These are phyloP conservation scores for Lochmaea capreae DNA, from an alignment of 2,888 invertebrate genomes.

Conservation along the genomic window DNA sequence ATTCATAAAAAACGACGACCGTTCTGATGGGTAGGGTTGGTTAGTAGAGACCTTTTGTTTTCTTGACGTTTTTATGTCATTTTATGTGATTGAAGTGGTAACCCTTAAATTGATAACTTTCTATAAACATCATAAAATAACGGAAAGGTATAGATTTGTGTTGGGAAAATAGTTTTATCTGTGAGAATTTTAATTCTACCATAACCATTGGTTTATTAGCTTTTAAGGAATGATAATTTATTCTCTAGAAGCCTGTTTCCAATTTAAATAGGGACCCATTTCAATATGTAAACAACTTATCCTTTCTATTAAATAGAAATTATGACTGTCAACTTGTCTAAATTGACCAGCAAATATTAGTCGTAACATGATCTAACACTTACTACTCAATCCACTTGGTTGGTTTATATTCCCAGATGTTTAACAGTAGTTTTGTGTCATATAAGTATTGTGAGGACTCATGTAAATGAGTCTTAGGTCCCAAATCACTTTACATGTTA, in stretches of 20 bases:
- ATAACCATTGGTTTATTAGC: neutral
- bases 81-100: conserved; percentile 54
- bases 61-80: conserved; percentile 55
- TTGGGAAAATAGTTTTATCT: conserved; percentile 6
- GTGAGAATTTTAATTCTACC: neutral
- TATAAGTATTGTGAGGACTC: conserved; percentile 45
- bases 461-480: conserved; percentile 2
- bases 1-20: conserved; percentile 42
- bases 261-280: neutral
- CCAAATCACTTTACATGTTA: neutral
- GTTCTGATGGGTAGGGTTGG: conserved; percentile 39
- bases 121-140: conserved; percentile 49
- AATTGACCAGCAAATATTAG: conserved; percentile 48
- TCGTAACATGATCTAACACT: conserved; percentile 53
- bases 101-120: conserved; percentile 53
- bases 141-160: conserved; percentile 25
- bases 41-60: conserved; percentile 51
- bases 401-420: conserved; percentile 49
- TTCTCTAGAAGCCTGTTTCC: neutral
- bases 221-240: neutral
- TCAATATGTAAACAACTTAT: conserved; percentile 15
- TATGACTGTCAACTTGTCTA: conserved; percentile 39
- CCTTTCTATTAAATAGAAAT: conserved; percentile 41
- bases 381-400: conserved; percentile 50
- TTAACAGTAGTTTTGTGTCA: conserved; percentile 50